These are phyloP conservation scores for Grallaria varia DNA, from an alignment of 2,113 vertebrate species.

Conservation along the genomic window DNA sequence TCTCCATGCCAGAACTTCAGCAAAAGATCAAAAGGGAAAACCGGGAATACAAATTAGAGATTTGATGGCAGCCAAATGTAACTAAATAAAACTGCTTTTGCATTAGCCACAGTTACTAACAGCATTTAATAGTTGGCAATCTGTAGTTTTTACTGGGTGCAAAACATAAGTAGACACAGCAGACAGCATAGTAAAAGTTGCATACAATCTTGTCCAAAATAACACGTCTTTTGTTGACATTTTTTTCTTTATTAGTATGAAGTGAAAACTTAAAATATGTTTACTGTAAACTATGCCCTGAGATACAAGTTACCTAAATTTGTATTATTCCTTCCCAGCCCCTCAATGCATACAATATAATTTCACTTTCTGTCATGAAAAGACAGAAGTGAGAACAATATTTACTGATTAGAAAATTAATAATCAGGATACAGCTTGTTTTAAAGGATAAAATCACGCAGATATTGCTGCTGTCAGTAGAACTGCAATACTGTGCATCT, in stretches of 20 bases:
- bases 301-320: neutral
- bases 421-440: neutral
- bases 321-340: neutral
- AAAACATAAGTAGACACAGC: neutral
- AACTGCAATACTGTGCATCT: neutral
- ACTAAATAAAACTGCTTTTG: slow-evolving; percentile 53
- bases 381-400: neutral
- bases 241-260: neutral
- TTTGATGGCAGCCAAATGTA: slow-evolving; percentile 42
- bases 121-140: slow-evolving; percentile 5
- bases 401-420: neutral
- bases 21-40: slow-evolving; percentile 47
- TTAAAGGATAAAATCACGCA: neutral
- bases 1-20: slow-evolving; percentile 24
- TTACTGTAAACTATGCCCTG: neutral
- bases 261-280: neutral
- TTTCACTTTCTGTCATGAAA: neutral
- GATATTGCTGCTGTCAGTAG: neutral
- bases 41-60: slow-evolving; percentile 21
- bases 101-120: slow-evolving; percentile 46
- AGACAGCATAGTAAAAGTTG: neutral
- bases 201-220: neutral
- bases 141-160: slow-evolving; percentile 22
- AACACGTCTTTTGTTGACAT: neutral
- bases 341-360: neutral